Base-by-base conservation (phyloP, 2,113 vertebrate genomes). In the Budorcas taxicolor region DNA sequence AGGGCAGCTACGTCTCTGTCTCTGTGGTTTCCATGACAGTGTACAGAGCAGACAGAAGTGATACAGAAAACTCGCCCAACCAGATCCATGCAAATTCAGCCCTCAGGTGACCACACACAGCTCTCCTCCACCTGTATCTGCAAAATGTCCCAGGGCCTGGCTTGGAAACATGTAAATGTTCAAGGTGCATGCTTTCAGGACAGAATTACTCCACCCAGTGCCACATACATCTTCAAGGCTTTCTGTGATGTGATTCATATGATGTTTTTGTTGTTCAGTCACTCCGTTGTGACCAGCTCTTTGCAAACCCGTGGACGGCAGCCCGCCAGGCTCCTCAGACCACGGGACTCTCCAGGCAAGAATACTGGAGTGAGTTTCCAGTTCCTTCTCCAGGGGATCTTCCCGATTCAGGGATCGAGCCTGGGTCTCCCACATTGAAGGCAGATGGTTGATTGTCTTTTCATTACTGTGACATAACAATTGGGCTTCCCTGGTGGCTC, bases 1-100 rank as follows among this genome's bases (percentile, higher is more conserved):
- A 0, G 47, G 10, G 27, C 11, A 7, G 91, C 0, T 3, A 2
- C 2, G 0, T 7, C 7, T 3, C 60, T 5, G 27, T 0, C 7
- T 3, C 71, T 13, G 36, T 0, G 7, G 71, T 33, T 21, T 80
- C 89, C n/a, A 8, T 1, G 27, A 16, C n/a, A 5, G 0, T 5
- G 67, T 21, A 2, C 29, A 52, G 87, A 31, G 27, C 19, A 33
- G 52, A 57, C 0, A 3, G 64, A 43, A n/a, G 12, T 0, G 25
- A 29, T 6, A 3, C 16, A 0, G 11, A 16, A 2, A 21, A 31
- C 47, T 81, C 45, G 33, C 40, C n/a, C 36, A 25, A 7, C 21
- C 14, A 27, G 52, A 55, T 3, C 40, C 25, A 1, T 29, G 87
- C 15, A 2, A 10, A 21, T 4, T 1, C 33, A 36, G 71, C 33